phyloP scores from a whole-genome alignment of 2,888 invertebrate genomes.

The Sphaeridia pumilis region DNA sequence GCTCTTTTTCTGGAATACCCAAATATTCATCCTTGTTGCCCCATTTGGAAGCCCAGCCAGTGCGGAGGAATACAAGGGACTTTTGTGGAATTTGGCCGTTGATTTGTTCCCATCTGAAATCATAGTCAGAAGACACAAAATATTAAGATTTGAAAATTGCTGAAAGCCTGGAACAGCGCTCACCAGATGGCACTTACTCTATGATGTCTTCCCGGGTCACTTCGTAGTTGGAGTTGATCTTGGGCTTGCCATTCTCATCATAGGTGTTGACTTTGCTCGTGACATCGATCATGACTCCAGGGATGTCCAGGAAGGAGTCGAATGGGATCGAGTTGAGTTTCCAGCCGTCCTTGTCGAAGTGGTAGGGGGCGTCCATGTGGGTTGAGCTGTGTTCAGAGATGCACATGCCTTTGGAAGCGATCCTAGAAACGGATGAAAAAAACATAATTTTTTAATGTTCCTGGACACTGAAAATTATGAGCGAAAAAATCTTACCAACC shows the following conservation, averaged over 20 bases:
- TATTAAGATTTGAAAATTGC: background rate
- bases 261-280: constrained; percentile 25
- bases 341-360: constrained; percentile 44
- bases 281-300: constrained; percentile 27
- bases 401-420: constrained; percentile 23
- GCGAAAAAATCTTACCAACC: constrained; percentile 16
- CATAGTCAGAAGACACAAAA: background rate
- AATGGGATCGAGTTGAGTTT: constrained; percentile 46
- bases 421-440: constrained; percentile 4
- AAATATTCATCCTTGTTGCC: constrained; percentile 8
- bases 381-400: constrained; percentile 51
- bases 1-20: background rate
- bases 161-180: background rate
- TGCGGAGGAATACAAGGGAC: constrained; percentile 23
- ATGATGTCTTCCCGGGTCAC: constrained; percentile 24
- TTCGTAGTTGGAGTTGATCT: constrained; percentile 20
- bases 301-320: constrained; percentile 39
- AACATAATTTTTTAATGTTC: background rate
- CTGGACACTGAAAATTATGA: background rate
- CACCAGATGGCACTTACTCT: constrained; percentile 23
- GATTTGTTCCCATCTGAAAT: constrained; percentile 24
- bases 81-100: constrained; percentile 25
- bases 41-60: constrained; percentile 23
- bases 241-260: constrained; percentile 13
- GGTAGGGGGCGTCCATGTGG: constrained; percentile 52